phyloP scores from a whole-genome alignment of 2,113 vertebrate genomes.

The Nycticebus coucang region DNA sequence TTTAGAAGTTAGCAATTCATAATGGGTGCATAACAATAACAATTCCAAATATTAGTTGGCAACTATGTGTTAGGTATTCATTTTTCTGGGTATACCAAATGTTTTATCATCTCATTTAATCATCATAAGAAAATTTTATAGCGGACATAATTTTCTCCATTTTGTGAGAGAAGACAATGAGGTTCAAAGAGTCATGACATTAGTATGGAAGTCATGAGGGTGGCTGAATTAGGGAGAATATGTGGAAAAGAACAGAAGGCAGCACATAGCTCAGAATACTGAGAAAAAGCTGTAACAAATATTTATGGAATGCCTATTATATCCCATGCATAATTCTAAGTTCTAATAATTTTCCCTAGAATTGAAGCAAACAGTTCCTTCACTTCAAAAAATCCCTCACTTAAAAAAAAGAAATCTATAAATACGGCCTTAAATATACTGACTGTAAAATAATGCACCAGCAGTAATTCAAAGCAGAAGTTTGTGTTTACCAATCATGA shows the following conservation, averaged over 20 bases:
- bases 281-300: background rate
- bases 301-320: background rate
- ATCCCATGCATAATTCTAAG: background rate
- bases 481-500: background rate
- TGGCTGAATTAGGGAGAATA: constrained; percentile 17
- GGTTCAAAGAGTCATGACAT: constrained; percentile 5
- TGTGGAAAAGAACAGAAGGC: background rate
- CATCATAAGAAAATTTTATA: background rate
- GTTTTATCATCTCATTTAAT: constrained; percentile 28
- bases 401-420: background rate
- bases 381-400: background rate
- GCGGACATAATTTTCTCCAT: background rate
- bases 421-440: background rate
- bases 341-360: background rate
- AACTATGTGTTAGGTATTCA: background rate
- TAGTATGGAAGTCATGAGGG: background rate
- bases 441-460: background rate
- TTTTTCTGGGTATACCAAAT: background rate
- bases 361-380: background rate
- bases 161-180: background rate
- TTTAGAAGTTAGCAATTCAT: background rate
- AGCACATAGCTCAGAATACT: background rate
- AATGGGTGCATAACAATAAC: background rate
- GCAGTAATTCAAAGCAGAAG: background rate
- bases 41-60: constrained; percentile 17